These are phyloP conservation scores for Campaea margaritaria DNA, from an alignment of 2,888 invertebrate species.

Conservation along the genomic window DNA sequence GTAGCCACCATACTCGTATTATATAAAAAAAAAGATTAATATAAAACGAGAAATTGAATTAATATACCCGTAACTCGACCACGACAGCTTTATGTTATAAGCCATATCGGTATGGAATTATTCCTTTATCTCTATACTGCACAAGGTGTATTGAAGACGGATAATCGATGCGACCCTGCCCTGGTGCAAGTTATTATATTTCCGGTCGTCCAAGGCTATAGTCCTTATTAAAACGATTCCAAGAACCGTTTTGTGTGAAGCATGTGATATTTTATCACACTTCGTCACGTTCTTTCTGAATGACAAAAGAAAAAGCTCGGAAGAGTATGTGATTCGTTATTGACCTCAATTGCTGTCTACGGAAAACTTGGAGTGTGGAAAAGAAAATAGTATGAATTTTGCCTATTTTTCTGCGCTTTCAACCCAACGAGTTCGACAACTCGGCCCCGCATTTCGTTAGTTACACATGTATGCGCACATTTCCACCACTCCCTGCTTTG, in stretches of 20 bases:
- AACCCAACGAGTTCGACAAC: too few species aligned
- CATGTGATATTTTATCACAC: constrained; percentile 26
- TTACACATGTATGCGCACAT: too few species aligned
- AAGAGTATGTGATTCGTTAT: constrained; percentile 18
- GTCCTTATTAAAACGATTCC: constrained; percentile 63
- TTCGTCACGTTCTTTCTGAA: constrained; percentile 29
- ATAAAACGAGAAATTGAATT: too few species aligned
- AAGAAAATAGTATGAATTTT: not conserved
- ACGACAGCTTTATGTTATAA: constrained; percentile 7
- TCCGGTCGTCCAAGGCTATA: constrained; percentile 71
- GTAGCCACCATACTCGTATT: too few species aligned
- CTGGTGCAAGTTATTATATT: constrained; percentile 78
- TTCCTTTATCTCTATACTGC: constrained; percentile 12
- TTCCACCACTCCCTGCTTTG: too few species aligned
- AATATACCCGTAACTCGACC: constrained; percentile 12
- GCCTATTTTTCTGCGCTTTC: too few species aligned
- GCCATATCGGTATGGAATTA: constrained; percentile 18
- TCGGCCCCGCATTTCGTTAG: too few species aligned
- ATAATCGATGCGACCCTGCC: constrained; percentile 75
- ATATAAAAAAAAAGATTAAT: too few species aligned
- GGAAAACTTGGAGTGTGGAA: constrained; percentile 1
- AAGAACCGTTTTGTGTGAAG: constrained; percentile 35
- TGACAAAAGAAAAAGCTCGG: not conserved
- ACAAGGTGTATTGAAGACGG: constrained; percentile 57
- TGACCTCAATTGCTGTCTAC: constrained; percentile 15